Evolutionary conservation across 2,888 invertebrate species (phyloP).

Genomic region (Torymus texanus): DNA sequence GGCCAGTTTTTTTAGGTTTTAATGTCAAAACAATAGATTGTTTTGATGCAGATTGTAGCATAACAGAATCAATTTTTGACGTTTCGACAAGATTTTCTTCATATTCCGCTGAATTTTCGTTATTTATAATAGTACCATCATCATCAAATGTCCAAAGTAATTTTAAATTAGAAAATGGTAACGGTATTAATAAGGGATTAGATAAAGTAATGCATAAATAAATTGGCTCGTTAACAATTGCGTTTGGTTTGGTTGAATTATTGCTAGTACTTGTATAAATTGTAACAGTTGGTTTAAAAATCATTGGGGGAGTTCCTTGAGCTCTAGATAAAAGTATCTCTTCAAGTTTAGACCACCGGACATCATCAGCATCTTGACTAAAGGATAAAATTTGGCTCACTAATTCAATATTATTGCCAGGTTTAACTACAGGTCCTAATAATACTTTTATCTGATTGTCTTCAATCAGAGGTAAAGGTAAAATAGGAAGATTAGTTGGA

Average conservation of each 20-base stretch:
- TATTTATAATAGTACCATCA: conserved; percentile 74
- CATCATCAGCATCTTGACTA: conserved; percentile 74
- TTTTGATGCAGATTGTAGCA: conserved; percentile 79
- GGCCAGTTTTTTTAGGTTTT: conserved; percentile 85
- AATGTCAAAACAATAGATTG: conserved; percentile 83
- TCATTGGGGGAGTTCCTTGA: conserved; percentile 82
- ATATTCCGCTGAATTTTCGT: conserved; percentile 68
- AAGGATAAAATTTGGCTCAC: conserved; percentile 69
- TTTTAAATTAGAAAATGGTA: conserved; percentile 83
- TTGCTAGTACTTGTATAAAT: conserved; percentile 83
- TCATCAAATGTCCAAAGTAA: conserved; percentile 83
- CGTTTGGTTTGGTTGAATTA: conserved; percentile 81
- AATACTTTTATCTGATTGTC: conserved; percentile 83
- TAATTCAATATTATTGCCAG: conserved; percentile 75
- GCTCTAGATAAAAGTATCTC: conserved; percentile 85
- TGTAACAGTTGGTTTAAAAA: conserved; percentile 87
- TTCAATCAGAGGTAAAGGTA: conserved; percentile 86
- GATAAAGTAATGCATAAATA: conserved; percentile 85
- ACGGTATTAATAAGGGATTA: conserved; percentile 85
- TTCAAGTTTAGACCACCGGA: conserved; percentile 85
- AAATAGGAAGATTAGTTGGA: conserved; percentile 77
- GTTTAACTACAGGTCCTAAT: conserved; percentile 79
- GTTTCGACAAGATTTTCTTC: conserved; percentile 77
- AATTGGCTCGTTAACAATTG: conserved; percentile 88
- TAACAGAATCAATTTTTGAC: conserved; percentile 77